Base-by-base conservation (phyloP, 2,113 vertebrate species). In the Hylia prasina region DNA sequence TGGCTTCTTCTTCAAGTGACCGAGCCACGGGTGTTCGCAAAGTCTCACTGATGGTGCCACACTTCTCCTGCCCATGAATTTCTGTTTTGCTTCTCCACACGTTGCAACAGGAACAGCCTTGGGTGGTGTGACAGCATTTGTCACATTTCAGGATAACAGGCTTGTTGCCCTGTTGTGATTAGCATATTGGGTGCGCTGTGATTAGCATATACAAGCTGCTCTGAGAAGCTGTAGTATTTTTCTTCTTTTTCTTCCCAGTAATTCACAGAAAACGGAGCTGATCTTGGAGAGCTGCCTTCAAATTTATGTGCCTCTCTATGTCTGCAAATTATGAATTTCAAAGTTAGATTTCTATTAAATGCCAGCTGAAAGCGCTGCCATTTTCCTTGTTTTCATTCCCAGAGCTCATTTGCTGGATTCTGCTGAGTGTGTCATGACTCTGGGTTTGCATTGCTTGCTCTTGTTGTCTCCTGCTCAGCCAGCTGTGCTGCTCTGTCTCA, bases 1-100 rank as follows among this genome's bases (percentile, higher is more conserved):
- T 0, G 99, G 99, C 10, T 99, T 99, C 96, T 98, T 98, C 48
- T 97, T 99, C 71, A 98, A 98, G 91, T 99, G 97, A 98, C 50
- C 0, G 6, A 53, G 53, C 57, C 48, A 5, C 3, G 1, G 25
- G 45, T 47, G 14, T 31, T n/a, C 19, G 44, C 61, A 76, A 33
- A 69, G 33, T 28, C 88, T 85, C 39, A 13, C 28, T 64, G 84
- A 68, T 8, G 27, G 28, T 75, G 69, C 89, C 71, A 33, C 0
- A 0, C 78, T 72, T 79, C 75, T 87, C 28, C 77, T 73, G 63
- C n/a, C 18, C 8, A 1, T 0, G 3, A 17, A 4, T 64, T 79
- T 57, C 61, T 72, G 7, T 57, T 88, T 65, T 87, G 4, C 47
- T 68, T 78, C 60, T 63, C 65, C 60, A 35, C 24, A 16, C 0